These are phyloP conservation scores for Phoeniculus purpureus DNA, from an alignment of 2,797 vertebrate genomes.

Conservation along the genomic window DNA sequence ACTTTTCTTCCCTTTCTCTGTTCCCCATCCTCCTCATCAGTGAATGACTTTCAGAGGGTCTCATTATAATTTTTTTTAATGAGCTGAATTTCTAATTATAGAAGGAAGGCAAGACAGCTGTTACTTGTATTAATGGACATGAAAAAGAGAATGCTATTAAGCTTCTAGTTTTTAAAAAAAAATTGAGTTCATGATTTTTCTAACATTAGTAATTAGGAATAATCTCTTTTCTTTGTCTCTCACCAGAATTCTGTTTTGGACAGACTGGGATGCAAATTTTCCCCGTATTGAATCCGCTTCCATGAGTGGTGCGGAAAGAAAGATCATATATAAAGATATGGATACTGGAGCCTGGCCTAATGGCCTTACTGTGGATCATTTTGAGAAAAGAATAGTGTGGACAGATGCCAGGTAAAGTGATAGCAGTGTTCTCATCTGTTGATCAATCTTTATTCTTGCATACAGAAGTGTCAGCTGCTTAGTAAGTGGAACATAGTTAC, in stretches of 20 bases:
- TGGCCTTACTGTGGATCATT: constrained; percentile 95
- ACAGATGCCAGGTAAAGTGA: constrained; percentile 93
- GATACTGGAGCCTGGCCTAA: constrained; percentile 98
- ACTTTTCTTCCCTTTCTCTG: neutral
- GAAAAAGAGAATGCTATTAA: neutral
- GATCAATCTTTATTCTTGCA: neutral
- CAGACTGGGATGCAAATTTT: constrained; percentile 98
- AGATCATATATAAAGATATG: constrained; percentile 97
- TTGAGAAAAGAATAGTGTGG: constrained; percentile 98
- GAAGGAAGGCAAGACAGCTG: neutral
- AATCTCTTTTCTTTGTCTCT: neutral
- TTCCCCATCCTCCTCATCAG: neutral
- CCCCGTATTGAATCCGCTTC: constrained; percentile 97
- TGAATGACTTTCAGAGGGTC: neutral
- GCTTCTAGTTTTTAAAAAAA: neutral
- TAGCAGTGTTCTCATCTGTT: neutral
- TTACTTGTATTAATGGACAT: neutral
- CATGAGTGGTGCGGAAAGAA: constrained; percentile 93
- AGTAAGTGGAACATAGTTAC: too few species aligned
- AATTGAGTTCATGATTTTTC: neutral
- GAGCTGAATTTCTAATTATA: neutral
- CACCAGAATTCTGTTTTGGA: constrained; percentile 96
- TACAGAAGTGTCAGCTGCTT: neutral
- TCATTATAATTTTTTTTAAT: neutral
- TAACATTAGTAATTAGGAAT: neutral